Percentiles rank a stretch among this genome's conserved stretches.
phyloP scores from a whole-genome alignment of 1,140 invertebrate genomes.

The Pseudoatta argentina region DNA sequence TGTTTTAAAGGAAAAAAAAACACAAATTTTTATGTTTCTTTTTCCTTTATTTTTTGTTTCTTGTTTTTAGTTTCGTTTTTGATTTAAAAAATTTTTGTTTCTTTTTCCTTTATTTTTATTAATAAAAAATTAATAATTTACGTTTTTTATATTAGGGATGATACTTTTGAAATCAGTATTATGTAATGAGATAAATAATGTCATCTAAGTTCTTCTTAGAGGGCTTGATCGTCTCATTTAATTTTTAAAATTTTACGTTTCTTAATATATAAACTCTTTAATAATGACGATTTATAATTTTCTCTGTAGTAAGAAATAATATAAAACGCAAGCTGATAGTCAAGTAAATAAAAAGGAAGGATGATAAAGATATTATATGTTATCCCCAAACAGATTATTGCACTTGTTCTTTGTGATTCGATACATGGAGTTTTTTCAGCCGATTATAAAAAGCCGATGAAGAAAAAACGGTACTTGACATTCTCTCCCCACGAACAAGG shows the following conservation, averaged over 20 bases:
- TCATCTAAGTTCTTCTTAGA: background rate
- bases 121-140: too few species aligned
- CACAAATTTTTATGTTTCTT: too few species aligned
- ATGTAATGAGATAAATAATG: background rate
- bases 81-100: too few species aligned
- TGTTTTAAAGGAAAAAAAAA: too few species aligned
- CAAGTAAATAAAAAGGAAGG: background rate
- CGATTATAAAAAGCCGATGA: constrained; percentile 62
- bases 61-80: too few species aligned
- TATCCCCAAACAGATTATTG: constrained; percentile 20
- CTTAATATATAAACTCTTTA: background rate
- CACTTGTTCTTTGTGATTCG: constrained; percentile 57
- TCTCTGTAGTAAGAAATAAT: background rate
- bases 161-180: too few species aligned
- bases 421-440: constrained; percentile 66
- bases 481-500: constrained; percentile 25
- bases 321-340: background rate
- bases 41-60: too few species aligned
- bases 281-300: background rate
- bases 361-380: background rate
- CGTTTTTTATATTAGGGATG: too few species aligned
- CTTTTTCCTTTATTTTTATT: too few species aligned
- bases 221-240: background rate
- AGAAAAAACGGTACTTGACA: constrained; percentile 62
- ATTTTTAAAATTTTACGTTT: background rate